Percentiles rank a stretch among this genome's conserved stretches.
phyloP scores from a whole-genome alignment of 2,888 invertebrate genomes.

The Harmothoe impar region DNA sequence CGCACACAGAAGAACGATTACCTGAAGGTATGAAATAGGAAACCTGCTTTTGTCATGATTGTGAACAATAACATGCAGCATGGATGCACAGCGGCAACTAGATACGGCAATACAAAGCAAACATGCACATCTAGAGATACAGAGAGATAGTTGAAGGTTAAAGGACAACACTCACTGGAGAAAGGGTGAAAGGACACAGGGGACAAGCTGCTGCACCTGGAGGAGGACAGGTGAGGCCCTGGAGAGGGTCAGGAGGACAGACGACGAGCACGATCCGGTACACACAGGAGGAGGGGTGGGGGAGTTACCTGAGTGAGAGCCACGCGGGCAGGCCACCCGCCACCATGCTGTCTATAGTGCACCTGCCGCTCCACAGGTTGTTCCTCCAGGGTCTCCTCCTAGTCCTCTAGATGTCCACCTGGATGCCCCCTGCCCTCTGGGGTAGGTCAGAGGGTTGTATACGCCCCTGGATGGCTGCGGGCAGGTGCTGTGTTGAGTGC shows the following conservation, averaged over 20 bases:
- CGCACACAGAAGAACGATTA: too few species aligned
- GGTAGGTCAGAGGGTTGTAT: not conserved
- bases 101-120: too few species aligned
- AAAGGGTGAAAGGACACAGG: not conserved
- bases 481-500: too few species aligned
- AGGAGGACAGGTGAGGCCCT: not conserved
- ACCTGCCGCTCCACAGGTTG: not conserved
- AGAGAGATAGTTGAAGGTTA: too few species aligned
- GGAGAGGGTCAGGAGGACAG: too few species aligned
- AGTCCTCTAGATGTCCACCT: too few species aligned
- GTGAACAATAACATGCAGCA: too few species aligned
- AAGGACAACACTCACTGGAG: not conserved
- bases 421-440: not conserved
- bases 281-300: not conserved
- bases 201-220: not conserved
- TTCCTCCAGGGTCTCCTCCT: constrained; percentile 3
- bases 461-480: not conserved
- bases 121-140: too few species aligned
- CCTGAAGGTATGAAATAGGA: too few species aligned
- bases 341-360: not conserved
- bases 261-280: too few species aligned
- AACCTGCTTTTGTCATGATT: too few species aligned
- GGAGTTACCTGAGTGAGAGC: constrained; percentile 3
- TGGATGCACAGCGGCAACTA: too few species aligned
- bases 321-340: not conserved